Conservation (phyloP, 2,113 vertebrate species). For the Rhinoderma darwinii region DNA sequence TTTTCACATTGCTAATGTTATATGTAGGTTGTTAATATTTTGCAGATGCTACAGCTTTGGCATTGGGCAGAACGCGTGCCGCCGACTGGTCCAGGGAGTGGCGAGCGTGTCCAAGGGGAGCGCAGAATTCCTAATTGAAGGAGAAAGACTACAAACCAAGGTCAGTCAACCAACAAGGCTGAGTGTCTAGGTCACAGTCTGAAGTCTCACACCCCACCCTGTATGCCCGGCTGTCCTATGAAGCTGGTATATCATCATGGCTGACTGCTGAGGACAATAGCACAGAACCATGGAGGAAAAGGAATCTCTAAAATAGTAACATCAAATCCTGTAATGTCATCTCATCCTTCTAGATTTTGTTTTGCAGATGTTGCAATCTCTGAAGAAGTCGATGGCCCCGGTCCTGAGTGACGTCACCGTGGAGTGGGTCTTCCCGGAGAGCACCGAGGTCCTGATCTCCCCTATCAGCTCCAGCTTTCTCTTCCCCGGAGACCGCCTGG, state of each 20-base stretch:
- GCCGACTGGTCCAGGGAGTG: constrained; percentile 83
- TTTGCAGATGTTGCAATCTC: constrained; percentile 86
- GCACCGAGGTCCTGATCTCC: constrained; percentile 87
- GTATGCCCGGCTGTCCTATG: background rate
- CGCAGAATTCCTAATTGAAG: constrained; percentile 85
- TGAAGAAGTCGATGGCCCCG: constrained; percentile 91
- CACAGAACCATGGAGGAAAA: background rate
- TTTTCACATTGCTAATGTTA: background rate
- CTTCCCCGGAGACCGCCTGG: constrained; percentile 89
- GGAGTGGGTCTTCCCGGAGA: constrained; percentile 94
- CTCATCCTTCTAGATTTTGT: constrained; percentile 13
- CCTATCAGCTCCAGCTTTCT: constrained; percentile 83
- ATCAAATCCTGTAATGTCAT: background rate
- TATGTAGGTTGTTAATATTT: background rate
- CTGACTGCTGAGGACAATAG: background rate
- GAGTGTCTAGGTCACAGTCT: background rate
- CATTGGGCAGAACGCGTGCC: constrained; percentile 84
- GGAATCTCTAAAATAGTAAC: background rate
- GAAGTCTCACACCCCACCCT: background rate
- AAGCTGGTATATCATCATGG: background rate
- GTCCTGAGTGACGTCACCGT: constrained; percentile 89
- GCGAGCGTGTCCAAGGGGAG: constrained; percentile 85
- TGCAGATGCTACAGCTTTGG: constrained; percentile 93
- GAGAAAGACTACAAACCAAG: constrained; percentile 91
- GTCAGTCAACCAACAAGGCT: constrained; percentile 66